Evolutionary conservation across 2,113 vertebrate genomes (phyloP), one percentile per base, ranked within the genome.

Genomic region (Athene noctua): DNA sequence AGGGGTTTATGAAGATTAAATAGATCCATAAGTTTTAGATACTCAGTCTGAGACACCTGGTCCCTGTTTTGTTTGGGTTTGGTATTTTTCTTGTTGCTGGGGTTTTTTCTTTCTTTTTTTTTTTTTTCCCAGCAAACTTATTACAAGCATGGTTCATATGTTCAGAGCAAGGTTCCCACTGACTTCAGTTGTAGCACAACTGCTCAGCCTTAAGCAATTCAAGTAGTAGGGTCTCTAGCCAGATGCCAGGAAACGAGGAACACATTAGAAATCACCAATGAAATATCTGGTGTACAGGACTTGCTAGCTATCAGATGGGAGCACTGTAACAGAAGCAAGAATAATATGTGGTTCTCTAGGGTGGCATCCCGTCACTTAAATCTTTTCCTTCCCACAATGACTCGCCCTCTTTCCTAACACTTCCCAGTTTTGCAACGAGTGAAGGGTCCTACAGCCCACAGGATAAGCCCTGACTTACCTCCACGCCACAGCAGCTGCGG

Each of bases 1-100:
- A 93, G 57, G 70, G 38, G 47, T 75, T 91, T 72, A 77, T 79
- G 90, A 85, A 90, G 90, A 92, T 68, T 68, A 40, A 96, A 80
- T 72, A 80, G 85, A 77, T 38, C 44, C 70, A 59, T 94, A 61
- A 88, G 38, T 30, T 91, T 44, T 79, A 93, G 79, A 85, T 10
- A 54, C 23, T 40, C 58, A 40, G 49, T 16, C 73, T 66, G 9
- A 93, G 74, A 66, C 90, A 86, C 62, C 78, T 87, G 82, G 57
- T 23, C n/a, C 73, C 68, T 52, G 6, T 17, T 82, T 49, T 36
- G 11, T 6, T 58, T 18, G 44, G 44, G 44, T 46, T 46, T 18
- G 44, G 44, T 46, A 46, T 46, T 36, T 18, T 72, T 27, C 6
- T 22, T 7, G 8, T 6, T 40, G 8, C 11, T 11, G 9, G 12